Percentiles rank a stretch among this genome's conserved stretches.
Conservation (phyloP, 2,113 vertebrate genomes). For the Thryonomys swinderianus region DNA sequence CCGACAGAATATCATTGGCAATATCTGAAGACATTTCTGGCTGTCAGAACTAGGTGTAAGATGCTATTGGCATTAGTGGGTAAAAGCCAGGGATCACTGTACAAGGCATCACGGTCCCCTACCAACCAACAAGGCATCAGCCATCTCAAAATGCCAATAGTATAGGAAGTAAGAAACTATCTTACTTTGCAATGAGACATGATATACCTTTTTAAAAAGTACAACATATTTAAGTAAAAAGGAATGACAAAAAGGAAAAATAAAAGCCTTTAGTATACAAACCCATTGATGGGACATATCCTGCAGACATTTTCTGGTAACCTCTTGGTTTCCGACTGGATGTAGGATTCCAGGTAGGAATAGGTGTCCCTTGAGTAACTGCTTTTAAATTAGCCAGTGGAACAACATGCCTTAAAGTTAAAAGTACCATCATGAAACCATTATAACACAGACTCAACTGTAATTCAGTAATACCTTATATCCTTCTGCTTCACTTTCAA, state of each 20-base stretch:
- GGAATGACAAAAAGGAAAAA: neutral
- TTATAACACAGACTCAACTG: conserved; percentile 37
- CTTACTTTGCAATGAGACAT: neutral
- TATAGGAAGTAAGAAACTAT: neutral
- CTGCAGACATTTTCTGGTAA: conserved; percentile 86
- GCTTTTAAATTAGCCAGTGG: conserved; percentile 94
- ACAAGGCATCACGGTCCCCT: neutral
- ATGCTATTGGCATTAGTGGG: neutral
- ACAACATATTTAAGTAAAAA: neutral
- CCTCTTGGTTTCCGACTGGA: conserved; percentile 88
- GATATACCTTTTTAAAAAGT: neutral
- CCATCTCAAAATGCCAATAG: conserved; percentile 10
- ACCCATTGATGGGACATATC: conserved; percentile 90
- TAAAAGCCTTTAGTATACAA: conserved; percentile 70
- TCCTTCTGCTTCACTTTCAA: conserved; percentile 16
- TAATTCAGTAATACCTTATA: neutral
- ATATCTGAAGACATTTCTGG: conserved; percentile 13
- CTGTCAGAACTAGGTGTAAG: neutral
- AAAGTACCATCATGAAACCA: conserved; percentile 37
- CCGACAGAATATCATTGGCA: neutral
- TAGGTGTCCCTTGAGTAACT: conserved; percentile 90
- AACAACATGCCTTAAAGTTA: conserved; percentile 91
- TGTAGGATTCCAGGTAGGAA: conserved; percentile 92
- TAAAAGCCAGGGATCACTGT: conserved; percentile 19
- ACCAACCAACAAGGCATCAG: neutral